Base-by-base conservation (phyloP, 2,888 invertebrate species). In the Alloscopus bannaensis region DNA sequence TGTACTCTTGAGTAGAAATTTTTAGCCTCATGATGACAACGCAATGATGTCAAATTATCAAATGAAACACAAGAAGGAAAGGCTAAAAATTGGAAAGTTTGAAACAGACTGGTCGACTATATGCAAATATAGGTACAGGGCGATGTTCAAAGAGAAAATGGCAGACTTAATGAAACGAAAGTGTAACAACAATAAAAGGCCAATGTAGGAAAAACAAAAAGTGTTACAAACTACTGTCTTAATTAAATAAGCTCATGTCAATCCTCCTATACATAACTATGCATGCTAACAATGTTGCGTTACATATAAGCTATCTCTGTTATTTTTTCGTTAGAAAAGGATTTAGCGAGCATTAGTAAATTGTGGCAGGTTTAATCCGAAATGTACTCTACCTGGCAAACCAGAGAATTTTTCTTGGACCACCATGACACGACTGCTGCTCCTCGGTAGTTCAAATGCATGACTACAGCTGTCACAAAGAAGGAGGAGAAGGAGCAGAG, bases 1-100 rank as follows among this genome's bases (percentile, higher is more conserved):
- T 62, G 28, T 62, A 72, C 52, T 72, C 72, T 72, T 62, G 22
- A 36, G 55, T 11, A 72, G 64, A 52, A 64, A 72, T 24, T 57
- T 72, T 72, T 3, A 52, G 40, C 40, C 24, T 72, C 72, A 72
- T 72, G 22, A 29, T 59, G 28, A 26, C 16, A 13, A 47, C 47
- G 6, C 47, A 47, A 47, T n/a, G 3, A 13, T 13, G 47, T 13
- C 4, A 47, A 47, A n/a, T n/a, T n/a, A n/a, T 47, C 18, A n/a
- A 13, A 47, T n/a, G n/a, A 47, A 47, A 4, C 8, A 3, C n/a
- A 6, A 47, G 47, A 47, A 13, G 47, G 11, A 6, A 6, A 13
- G 4, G 47, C 18, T 4, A 6, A 3, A 6, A 6, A 18, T 47
- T 18, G n/a, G 3, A n/a, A n/a, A 13, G 18, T n/a, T 47, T 47